Evolutionary conservation across 2,888 invertebrate genomes (phyloP).

Genomic region (Plemyria rubiginata): DNA sequence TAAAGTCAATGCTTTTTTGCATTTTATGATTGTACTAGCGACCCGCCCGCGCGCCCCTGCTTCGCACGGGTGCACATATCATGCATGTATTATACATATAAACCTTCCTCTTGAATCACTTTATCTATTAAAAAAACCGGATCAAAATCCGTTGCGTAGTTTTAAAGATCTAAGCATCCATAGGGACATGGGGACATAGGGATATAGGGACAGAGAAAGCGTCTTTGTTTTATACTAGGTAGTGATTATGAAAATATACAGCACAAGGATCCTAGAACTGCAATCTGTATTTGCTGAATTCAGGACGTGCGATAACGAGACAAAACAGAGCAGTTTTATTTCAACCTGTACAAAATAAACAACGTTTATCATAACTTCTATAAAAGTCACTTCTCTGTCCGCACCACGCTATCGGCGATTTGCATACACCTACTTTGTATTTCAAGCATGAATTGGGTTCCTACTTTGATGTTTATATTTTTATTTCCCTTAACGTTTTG

Average conservation of each 20-base stretch:
- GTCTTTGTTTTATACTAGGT: too few relatives aligned
- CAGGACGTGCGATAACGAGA: constrained; percentile 9
- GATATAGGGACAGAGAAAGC: too few relatives aligned
- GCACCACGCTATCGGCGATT: constrained; percentile 20
- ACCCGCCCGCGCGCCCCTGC: too few relatives aligned
- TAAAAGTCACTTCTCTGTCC: constrained; percentile 26
- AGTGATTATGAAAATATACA: background rate
- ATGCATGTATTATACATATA: too few relatives aligned
- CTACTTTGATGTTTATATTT: constrained; percentile 35
- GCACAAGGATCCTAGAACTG: background rate
- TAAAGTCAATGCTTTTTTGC: background rate
- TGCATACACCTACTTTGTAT: constrained; percentile 37
- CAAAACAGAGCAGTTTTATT: constrained; percentile 3
- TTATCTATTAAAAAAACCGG: too few relatives aligned
- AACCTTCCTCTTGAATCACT: too few relatives aligned
- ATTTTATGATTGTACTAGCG: background rate
- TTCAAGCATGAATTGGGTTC: constrained; percentile 29
- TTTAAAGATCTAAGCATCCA: too few relatives aligned
- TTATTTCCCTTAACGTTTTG: constrained; percentile 36
- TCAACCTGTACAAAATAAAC: constrained; percentile 18
- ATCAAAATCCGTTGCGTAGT: too few relatives aligned
- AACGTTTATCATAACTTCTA: constrained; percentile 13
- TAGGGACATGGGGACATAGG: too few relatives aligned
- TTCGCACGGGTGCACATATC: too few relatives aligned
- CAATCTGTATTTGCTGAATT: background rate